Base-by-base conservation (phyloP, 2,888 invertebrate genomes). In the Drosophila yooni region DNA sequence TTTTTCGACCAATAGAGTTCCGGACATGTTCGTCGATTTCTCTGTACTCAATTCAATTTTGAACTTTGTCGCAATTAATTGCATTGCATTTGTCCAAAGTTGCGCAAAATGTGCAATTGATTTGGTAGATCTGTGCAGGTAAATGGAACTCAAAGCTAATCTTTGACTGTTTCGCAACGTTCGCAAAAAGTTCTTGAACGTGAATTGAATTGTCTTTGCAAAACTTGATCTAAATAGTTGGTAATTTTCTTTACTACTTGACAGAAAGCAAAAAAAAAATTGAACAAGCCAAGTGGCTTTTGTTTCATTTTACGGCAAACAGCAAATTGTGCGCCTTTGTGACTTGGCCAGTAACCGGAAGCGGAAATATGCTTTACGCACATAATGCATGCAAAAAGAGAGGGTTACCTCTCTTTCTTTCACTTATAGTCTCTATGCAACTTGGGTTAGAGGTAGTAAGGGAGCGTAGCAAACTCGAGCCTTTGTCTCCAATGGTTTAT, bases 21-120 rank as follows among this genome's bases (percentile, higher is more conserved):
- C 52, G 60, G 46, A 62, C 65, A 74, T 70, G 73, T 76, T 38
- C 78, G 64, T 72, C 67, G 73, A 81, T 70, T 79, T 76, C 79
- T 53, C 59, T 57, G 66, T 25, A 38, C 27, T 64, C 62, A 88
- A 87, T 88, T 87, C 83, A 85, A 89, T 87, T 89, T 88, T 72
- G 69, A 89, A 87, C 88, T 87, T 87, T 89, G 88, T 87, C 83
- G 79, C 88, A 87, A 88, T 87, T 87, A 87, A 87, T 87, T 87
- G 89, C 88, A 89, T 87, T 89, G 89, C 86, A 87, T 79, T 82
- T 82, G 70, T 76, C 70, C 76, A 82, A 70, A 82, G 70, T 79
- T 79, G 66, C 66, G 66, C 77, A 75, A 80, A 79, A 80, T 73
- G 70, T 70, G 76, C 70, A 76, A 79, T 84, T 84, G 83, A 86